Conservation (phyloP, 1,140 invertebrate genomes). For the Hormaphis cornu region DNA sequence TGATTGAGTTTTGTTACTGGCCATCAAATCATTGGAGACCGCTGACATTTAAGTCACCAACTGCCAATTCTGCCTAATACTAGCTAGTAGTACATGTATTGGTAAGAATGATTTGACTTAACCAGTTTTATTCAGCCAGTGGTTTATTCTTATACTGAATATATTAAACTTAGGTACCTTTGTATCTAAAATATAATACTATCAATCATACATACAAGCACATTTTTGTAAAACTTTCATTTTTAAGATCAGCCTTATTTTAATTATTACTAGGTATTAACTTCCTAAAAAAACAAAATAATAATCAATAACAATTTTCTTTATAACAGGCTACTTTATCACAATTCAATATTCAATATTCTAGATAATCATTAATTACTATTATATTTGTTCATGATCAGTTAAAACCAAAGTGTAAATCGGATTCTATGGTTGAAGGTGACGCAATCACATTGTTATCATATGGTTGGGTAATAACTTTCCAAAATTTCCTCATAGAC, state of each 20-base stretch:
- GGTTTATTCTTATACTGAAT: no score
- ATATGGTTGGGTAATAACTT: neutral
- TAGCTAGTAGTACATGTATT: no score
- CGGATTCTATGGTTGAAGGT: neutral
- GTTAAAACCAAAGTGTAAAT: neutral
- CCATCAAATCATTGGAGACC: no score
- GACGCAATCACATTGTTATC: neutral
- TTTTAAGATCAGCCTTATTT: conserved; percentile 28
- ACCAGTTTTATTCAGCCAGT: no score
- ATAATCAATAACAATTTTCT: conserved; percentile 1
- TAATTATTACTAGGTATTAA: neutral
- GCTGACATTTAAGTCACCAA: no score
- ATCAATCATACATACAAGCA: neutral
- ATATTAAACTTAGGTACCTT: conserved; percentile 4
- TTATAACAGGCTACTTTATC: conserved; percentile 16
- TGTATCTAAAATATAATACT: conserved; percentile 17
- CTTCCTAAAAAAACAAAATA: neutral
- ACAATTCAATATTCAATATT: conserved; percentile 22
- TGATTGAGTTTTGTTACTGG: no score
- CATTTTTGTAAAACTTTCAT: neutral
- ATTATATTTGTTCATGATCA: neutral
- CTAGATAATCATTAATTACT: neutral
- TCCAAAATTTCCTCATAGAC: conserved; percentile 19
- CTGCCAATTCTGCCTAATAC: no score
- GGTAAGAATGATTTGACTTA: no score